phyloP scores from a whole-genome alignment of 1,140 invertebrate genomes.

The Rhagoletis zephyria region DNA sequence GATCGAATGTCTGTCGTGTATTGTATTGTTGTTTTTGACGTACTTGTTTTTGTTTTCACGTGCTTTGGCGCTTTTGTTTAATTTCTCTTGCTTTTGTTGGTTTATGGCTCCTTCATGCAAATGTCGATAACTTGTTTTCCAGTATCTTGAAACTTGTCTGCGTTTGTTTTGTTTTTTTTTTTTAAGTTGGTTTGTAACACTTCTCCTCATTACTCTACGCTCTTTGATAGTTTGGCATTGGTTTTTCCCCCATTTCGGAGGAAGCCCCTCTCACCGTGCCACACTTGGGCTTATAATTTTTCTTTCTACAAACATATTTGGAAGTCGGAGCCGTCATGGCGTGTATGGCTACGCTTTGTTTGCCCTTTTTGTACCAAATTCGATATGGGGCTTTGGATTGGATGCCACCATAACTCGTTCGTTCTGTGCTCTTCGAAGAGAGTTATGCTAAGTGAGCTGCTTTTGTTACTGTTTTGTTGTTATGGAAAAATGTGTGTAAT shows the following conservation, averaged over 20 bases:
- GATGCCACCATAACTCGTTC: not conserved
- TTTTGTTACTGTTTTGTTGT: not conserved
- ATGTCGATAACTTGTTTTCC: slow-evolving; percentile 4
- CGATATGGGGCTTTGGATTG: slow-evolving; percentile 33
- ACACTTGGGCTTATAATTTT: not conserved
- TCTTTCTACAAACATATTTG: not conserved
- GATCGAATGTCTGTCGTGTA: not conserved
- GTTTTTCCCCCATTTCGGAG: not conserved
- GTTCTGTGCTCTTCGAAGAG: not conserved
- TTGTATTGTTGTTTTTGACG: not conserved
- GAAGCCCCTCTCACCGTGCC: slow-evolving; percentile 9
- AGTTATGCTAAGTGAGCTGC: not conserved
- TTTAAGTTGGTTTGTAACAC: not conserved
- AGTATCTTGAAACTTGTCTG: slow-evolving; percentile 5
- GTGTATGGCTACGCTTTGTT: not conserved
- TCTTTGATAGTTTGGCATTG: not conserved
- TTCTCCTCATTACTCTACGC: not conserved
- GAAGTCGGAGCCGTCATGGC: not conserved
- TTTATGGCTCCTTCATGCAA: not conserved
- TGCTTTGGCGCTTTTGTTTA: not conserved
- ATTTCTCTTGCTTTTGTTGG: not conserved
- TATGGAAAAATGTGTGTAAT: slow-evolving; percentile 34
- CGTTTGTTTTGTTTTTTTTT: no score
- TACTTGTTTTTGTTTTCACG: not conserved
- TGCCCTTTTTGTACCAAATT: slow-evolving; percentile 33